Conservation (phyloP, 1,140 invertebrate species). For the Maniola jurtina region DNA sequence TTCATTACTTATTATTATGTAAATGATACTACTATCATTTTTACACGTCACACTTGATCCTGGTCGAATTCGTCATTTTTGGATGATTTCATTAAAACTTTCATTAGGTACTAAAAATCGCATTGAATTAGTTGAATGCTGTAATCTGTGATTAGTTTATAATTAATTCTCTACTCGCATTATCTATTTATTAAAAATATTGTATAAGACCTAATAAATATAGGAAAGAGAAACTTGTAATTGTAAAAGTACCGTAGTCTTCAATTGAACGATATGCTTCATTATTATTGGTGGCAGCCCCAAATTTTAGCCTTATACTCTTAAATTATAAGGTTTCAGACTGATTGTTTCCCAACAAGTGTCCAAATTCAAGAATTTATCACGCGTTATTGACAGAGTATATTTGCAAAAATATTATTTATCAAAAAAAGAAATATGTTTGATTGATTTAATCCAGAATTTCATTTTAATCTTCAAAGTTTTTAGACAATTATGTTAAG, state of each 20-base stretch:
- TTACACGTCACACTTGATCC: too few relatives aligned
- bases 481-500: neutral
- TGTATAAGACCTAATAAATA: slow-evolving; percentile 76
- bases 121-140: too few relatives aligned
- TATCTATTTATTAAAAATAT: slow-evolving; percentile 58
- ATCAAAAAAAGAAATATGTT: too few relatives aligned
- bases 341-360: slow-evolving; percentile 2
- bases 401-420: too few relatives aligned
- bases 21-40: too few relatives aligned
- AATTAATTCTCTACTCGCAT: slow-evolving; percentile 35
- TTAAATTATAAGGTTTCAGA: slow-evolving; percentile 21
- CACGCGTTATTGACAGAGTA: too few relatives aligned
- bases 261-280: slow-evolving; percentile 75
- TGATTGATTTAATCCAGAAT: neutral
- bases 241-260: slow-evolving; percentile 71
- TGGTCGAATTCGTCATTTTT: too few relatives aligned
- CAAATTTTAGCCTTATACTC: slow-evolving; percentile 39
- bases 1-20: neutral
- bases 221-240: slow-evolving; percentile 74
- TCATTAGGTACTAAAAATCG: too few relatives aligned
- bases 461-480: neutral
- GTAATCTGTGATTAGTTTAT: neutral
- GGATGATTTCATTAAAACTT: too few relatives aligned
- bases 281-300: slow-evolving; percentile 72
- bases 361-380: neutral